These are phyloP conservation scores for Alaudala cheleensis DNA, from an alignment of 2,113 vertebrate genomes.

Conservation along the genomic window DNA sequence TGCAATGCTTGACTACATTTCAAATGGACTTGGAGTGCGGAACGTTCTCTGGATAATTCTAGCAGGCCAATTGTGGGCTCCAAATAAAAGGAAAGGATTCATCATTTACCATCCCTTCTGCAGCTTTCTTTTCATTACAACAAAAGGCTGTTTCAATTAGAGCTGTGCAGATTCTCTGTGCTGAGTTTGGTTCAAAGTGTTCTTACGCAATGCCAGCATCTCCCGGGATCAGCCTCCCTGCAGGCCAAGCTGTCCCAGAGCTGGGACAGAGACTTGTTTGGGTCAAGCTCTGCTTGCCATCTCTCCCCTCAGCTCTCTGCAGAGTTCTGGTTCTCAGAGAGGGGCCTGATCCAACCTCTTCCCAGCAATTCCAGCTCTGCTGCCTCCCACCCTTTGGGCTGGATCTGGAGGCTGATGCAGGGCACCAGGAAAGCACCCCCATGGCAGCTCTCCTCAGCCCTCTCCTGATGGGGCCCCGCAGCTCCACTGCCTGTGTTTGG, in stretches of 20 bases:
- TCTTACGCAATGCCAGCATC: slow-evolving; percentile 21
- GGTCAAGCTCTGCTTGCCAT: background rate
- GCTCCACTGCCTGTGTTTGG: background rate
- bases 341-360: background rate
- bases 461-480: background rate
- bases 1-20: slow-evolving; percentile 9
- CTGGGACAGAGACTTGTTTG: background rate
- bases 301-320: background rate
- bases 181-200: background rate
- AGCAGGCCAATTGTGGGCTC: background rate
- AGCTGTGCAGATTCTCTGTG: background rate
- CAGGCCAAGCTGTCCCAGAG: background rate
- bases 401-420: background rate
- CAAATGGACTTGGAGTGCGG: background rate
- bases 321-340: background rate
- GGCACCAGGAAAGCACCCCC: background rate
- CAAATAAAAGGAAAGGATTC: slow-evolving; percentile 44
- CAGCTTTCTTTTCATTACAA: slow-evolving; percentile 23
- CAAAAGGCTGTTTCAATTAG: slow-evolving; percentile 21
- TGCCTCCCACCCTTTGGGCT: background rate
- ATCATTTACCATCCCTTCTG: slow-evolving; percentile 10
- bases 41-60: background rate
- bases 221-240: background rate
- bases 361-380: background rate
- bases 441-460: background rate